Evolutionary conservation across 1,140 invertebrate genomes (phyloP).

Genomic region (Lepidostoma basale): DNA sequence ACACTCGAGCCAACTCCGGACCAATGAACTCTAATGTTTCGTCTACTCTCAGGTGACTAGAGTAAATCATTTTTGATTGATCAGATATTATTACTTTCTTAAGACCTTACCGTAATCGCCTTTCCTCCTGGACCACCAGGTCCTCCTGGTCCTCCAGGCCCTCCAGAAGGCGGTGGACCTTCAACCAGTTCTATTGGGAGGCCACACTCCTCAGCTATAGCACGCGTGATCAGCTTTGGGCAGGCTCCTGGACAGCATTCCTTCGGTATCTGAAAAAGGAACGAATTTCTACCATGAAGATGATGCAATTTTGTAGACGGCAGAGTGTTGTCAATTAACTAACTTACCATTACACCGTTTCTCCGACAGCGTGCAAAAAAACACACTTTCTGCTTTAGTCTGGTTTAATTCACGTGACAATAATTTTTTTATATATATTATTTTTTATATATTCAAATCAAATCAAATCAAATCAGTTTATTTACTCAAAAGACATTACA

Average conservation of each 20-base stretch:
- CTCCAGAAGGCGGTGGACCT: neutral
- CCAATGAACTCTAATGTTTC: no score
- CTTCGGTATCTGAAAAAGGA: neutral
- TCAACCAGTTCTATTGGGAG: conserved; percentile 7
- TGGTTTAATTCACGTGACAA: neutral
- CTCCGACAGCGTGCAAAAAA: no score
- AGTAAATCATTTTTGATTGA: no score
- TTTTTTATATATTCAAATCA: neutral
- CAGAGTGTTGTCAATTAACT: neutral
- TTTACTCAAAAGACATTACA: no score
- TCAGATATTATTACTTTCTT: no score
- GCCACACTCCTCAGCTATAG: conserved; percentile 27
- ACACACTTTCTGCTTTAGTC: neutral
- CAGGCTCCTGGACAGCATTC: conserved; percentile 28
- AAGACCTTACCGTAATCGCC: no score
- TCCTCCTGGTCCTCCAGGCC: conserved; percentile 1
- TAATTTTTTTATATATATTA: neutral
- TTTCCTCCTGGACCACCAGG: conserved; percentile 5
- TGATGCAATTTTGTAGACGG: neutral
- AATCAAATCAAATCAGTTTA: no score
- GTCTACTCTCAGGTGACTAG: no score
- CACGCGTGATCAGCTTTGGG: conserved; percentile 27
- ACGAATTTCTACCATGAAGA: neutral
- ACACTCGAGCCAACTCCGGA: no score
- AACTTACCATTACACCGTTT: no score